These are phyloP conservation scores for Papilio protenor DNA, from an alignment of 2,888 invertebrate genomes.

Conservation along the genomic window DNA sequence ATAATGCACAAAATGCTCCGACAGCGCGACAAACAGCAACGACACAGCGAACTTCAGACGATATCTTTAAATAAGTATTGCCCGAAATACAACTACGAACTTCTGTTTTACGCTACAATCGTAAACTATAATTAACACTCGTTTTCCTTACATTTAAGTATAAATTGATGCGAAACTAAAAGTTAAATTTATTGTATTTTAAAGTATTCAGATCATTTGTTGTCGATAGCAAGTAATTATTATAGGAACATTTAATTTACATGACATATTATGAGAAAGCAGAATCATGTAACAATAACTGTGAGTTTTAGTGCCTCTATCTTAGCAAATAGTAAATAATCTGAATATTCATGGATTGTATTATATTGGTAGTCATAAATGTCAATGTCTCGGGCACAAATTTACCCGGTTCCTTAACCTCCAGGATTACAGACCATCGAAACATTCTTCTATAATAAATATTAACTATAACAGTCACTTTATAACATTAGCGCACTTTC, in stretches of 20 bases:
- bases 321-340: background rate
- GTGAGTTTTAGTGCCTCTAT: background rate
- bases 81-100: slow-evolving; percentile 36
- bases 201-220: background rate
- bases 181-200: background rate
- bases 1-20: slow-evolving; percentile 54
- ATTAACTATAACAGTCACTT: too few species aligned
- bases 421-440: background rate
- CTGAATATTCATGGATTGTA: background rate
- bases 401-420: background rate
- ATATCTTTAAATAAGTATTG: slow-evolving; percentile 51
- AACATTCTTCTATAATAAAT: background rate
- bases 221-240: too few species aligned
- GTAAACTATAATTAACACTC: slow-evolving; percentile 5
- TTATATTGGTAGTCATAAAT: background rate
- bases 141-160: background rate
- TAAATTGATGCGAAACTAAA: background rate
- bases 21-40: slow-evolving; percentile 52
- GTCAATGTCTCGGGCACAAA: background rate
- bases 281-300: background rate
- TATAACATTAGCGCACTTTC: background rate
- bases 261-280: background rate
- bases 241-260: background rate
- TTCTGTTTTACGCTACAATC: slow-evolving; percentile 25
- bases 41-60: slow-evolving; percentile 56